These are phyloP conservation scores for Sarcophaga variegata DNA, from an alignment of 2,888 invertebrate species.

Conservation along the genomic window DNA sequence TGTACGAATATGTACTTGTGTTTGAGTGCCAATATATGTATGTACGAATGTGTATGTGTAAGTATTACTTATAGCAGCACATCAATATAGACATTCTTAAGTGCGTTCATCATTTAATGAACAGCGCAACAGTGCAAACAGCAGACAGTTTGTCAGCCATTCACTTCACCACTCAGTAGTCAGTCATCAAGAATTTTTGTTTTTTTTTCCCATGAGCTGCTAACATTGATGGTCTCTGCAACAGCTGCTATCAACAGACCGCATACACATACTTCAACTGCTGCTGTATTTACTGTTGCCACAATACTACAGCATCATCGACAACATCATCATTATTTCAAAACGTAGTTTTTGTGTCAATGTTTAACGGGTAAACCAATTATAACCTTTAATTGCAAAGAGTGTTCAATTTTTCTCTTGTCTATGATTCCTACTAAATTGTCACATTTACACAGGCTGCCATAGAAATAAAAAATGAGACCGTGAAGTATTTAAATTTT, in stretches of 20 bases:
- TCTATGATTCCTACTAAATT: neutral
- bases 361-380: conserved; percentile 62
- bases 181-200: conserved; percentile 38
- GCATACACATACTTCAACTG: conserved; percentile 26
- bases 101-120: conserved; percentile 14
- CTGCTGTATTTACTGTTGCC: conserved; percentile 21
- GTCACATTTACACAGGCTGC: neutral
- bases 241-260: conserved; percentile 34
- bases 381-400: conserved; percentile 35
- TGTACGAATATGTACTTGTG: neutral
- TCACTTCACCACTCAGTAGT: conserved; percentile 21
- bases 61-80: neutral
- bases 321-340: conserved; percentile 44
- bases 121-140: conserved; percentile 10
- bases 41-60: neutral
- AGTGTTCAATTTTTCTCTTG: neutral
- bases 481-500: neutral
- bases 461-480: too few relatives aligned
- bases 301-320: conserved; percentile 22
- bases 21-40: neutral
- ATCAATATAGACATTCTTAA: conserved; percentile 1
- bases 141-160: conserved; percentile 12
- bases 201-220: conserved; percentile 24
- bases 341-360: conserved; percentile 45
- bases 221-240: conserved; percentile 9